These are phyloP conservation scores for Rhabdophis nuchalis DNA, from an alignment of 2,797 vertebrate species.

Conservation along the genomic window DNA sequence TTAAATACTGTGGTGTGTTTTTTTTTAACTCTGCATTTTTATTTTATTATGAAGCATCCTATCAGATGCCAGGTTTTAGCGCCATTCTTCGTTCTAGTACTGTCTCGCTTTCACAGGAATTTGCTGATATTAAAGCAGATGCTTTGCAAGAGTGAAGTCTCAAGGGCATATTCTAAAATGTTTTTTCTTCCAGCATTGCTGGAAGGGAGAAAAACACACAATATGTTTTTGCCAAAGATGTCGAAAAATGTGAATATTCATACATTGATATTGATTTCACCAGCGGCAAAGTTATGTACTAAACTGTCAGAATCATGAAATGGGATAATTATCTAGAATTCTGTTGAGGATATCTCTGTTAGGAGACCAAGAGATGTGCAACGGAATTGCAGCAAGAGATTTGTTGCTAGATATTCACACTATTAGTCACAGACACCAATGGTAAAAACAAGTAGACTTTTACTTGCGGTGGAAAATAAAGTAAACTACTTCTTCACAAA, in stretches of 20 bases:
- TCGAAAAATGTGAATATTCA: not conserved
- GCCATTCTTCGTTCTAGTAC: not conserved
- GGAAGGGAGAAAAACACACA: too few species aligned
- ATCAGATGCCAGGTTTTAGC: not conserved
- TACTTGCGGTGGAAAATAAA: too few species aligned
- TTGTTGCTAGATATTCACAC: too few species aligned
- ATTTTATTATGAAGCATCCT: not conserved
- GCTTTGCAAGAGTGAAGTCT: not conserved
- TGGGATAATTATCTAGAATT: not conserved
- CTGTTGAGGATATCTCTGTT: too few species aligned
- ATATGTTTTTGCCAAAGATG: not conserved
- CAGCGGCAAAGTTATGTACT: not conserved
- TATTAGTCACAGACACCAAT: too few species aligned
- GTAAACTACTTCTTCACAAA: too few species aligned
- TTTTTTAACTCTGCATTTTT: not conserved
- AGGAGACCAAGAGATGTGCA: too few species aligned
- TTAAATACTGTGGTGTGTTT: not conserved
- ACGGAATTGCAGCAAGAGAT: too few species aligned
- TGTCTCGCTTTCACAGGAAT: not conserved
- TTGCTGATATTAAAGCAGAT: not conserved
- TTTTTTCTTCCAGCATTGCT: not conserved
- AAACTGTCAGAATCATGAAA: not conserved
- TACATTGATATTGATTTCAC: not conserved
- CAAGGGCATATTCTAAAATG: not conserved
- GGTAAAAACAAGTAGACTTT: too few species aligned